A percentile compares a stretch with the other conserved stretches of the same genome.
phyloP scores from a whole-genome alignment of 92 coral and sea anemone species.

The Palythoa grandis region DNA sequence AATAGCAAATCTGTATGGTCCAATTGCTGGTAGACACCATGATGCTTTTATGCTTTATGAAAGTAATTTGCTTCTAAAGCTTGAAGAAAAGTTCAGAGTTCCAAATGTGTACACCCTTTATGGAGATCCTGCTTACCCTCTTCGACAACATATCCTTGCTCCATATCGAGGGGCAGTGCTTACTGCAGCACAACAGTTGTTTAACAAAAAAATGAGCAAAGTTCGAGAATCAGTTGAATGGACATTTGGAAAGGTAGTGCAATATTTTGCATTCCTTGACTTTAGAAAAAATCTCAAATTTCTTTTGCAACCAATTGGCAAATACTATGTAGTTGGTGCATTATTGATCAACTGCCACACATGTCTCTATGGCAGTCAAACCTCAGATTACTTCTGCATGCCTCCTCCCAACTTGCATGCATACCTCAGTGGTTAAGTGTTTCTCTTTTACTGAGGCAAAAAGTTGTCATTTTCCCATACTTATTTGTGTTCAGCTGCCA shows the following conservation, averaged over 20 bases:
- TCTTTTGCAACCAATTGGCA: slow-evolving; percentile 56
- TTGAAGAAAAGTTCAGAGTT: background rate
- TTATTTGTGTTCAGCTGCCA: background rate
- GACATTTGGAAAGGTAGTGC: slow-evolving; percentile 59
- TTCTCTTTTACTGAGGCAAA: background rate
- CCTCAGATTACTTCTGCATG: slow-evolving; percentile 49
- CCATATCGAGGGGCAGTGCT: slow-evolving; percentile 45
- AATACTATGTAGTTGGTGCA: slow-evolving; percentile 47
- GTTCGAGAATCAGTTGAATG: slow-evolving; percentile 56
- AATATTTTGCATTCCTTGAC: background rate
- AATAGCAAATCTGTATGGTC: too few species aligned
- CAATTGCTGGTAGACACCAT: too few species aligned
- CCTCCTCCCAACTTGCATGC: slow-evolving; percentile 33
- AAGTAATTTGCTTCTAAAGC: too few species aligned
- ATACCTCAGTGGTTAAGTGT: background rate
- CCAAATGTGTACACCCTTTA: background rate
- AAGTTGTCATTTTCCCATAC: background rate
- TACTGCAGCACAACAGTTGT: slow-evolving; percentile 42
- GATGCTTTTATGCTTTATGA: too few species aligned
- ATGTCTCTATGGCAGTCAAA: slow-evolving; percentile 63
- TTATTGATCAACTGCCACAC: slow-evolving; percentile 67
- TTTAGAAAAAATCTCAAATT: slow-evolving; percentile 58
- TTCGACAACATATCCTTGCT: slow-evolving; percentile 10
- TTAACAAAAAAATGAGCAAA: slow-evolving; percentile 59
- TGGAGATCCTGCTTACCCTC: background rate